These are phyloP conservation scores for Drosophila oshimai DNA, from an alignment of 1,140 invertebrate species.

Conservation along the genomic window DNA sequence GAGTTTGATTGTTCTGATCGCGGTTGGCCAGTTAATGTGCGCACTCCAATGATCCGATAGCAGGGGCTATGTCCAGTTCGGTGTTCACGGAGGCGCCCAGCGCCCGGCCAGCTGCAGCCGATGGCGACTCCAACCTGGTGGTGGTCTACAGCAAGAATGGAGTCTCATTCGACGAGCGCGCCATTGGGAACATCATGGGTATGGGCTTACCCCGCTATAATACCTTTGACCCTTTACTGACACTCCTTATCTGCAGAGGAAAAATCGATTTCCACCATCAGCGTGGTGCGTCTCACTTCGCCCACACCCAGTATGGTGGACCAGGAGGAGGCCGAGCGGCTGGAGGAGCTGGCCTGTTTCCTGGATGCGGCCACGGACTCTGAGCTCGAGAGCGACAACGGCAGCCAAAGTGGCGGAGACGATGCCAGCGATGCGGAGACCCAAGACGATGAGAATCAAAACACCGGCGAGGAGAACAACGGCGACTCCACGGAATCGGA, in stretches of 20 bases:
- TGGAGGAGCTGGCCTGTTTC: slow-evolving; percentile 59
- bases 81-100: slow-evolving; percentile 68
- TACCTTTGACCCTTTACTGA: background rate
- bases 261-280: slow-evolving; percentile 77
- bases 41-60: slow-evolving; percentile 25
- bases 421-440: slow-evolving; percentile 51
- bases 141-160: slow-evolving; percentile 90
- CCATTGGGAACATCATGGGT: slow-evolving; percentile 88
- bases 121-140: slow-evolving; percentile 84
- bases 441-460: slow-evolving; percentile 63
- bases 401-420: slow-evolving; percentile 38
- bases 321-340: slow-evolving; percentile 69
- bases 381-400: slow-evolving; percentile 50
- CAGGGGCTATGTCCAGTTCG: slow-evolving; percentile 68
- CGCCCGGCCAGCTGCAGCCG: slow-evolving; percentile 38
- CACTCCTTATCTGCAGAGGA: slow-evolving; percentile 51
- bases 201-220: slow-evolving; percentile 48
- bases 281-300: slow-evolving; percentile 77
- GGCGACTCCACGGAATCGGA: slow-evolving; percentile 66
- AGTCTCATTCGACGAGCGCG: slow-evolving; percentile 88
- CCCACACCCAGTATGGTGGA: slow-evolving; percentile 81
- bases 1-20: slow-evolving; percentile 25
- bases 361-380: slow-evolving; percentile 50
- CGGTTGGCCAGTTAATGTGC: slow-evolving; percentile 10
- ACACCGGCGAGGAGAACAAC: slow-evolving; percentile 52